Evolutionary conservation across 2,888 invertebrate genomes (phyloP), one percentile per base, ranked within the genome.

Genomic region (Anoncus sp.): DNA sequence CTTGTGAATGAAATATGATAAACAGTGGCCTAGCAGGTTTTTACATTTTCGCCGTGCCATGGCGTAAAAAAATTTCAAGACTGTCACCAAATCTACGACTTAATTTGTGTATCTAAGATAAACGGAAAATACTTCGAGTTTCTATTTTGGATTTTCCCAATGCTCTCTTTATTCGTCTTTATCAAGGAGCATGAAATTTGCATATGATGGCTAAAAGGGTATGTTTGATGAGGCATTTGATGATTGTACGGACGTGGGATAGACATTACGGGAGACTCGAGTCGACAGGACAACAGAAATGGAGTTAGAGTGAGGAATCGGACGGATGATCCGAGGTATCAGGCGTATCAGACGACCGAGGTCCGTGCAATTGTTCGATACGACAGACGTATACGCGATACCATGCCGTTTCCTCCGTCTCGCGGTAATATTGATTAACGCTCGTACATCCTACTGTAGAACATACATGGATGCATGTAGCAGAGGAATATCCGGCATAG

Each of bases 391-490:
- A 70, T 74, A 79, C 60, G 65, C 47, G 62, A 59, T 57, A 47
- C 67, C 69, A 70, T 55, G 43, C 69, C 49, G 57, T 65, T 74
- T 60, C 77, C 79, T 73, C 63, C 73, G 73, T 70, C 77, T 79
- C 73, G 69, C 60, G 88, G 87, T 90, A 90, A 90, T 90, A 90
- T 90, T 90, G 90, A 90, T 90, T 89, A 89, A 90, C 88, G 89
- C 85, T 75, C 79, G 67, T 63, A 67, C 45, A 66, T 57, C 35
- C 62, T 22, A 69, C 53, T 22, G 65, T 74, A 63, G 24, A 47
- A 63, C 10, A 35, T 40, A 62, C 49, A 43, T 31, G 38, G 38
- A 51, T 55, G 40, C 47, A 53, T 22, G 43, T 55, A 57, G 55
- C 40, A 40, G 45, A 45, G 63, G 55, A 72, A 18, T 51, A 70